Percentiles rank a stretch among this genome's conserved stretches.
These are phyloP conservation scores for Heterocephalus glaber DNA, from an alignment of 2,113 vertebrate species.

Conservation along the genomic window DNA sequence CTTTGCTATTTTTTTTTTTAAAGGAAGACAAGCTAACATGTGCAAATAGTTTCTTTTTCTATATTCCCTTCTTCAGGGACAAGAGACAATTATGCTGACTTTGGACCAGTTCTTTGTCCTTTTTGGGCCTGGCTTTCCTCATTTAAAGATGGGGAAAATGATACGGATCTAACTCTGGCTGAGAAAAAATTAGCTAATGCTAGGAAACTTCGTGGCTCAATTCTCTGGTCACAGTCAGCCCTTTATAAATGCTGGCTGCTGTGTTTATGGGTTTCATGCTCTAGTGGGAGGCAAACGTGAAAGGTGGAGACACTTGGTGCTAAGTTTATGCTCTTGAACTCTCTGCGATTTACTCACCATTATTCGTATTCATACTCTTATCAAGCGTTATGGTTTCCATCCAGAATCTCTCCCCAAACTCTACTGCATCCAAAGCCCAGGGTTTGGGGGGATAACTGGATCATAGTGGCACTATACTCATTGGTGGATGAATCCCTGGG, in stretches of 20 bases:
- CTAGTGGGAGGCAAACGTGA: neutral
- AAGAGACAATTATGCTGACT: neutral
- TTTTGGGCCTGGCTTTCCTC: neutral
- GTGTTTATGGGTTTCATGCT: neutral
- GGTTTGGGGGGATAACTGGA: neutral
- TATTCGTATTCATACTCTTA: neutral
- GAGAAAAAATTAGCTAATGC: neutral
- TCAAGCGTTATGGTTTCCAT: neutral
- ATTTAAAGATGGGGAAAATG: neutral
- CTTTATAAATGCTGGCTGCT: neutral
- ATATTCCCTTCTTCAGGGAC: neutral
- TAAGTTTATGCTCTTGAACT: neutral
- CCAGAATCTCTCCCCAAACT: neutral
- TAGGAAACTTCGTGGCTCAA: neutral
- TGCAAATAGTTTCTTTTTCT: neutral
- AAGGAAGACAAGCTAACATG: neutral
- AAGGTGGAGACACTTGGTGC: no score
- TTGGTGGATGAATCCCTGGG: neutral
- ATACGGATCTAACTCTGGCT: neutral
- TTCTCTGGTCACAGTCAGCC: neutral
- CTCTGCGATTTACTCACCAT: neutral
- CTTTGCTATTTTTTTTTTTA: neutral
- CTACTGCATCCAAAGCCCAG: neutral
- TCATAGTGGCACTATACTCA: neutral
- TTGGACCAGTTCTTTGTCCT: neutral